Evolutionary conservation across 2,888 invertebrate species (phyloP).

Genomic region (Ischnura elegans): DNA sequence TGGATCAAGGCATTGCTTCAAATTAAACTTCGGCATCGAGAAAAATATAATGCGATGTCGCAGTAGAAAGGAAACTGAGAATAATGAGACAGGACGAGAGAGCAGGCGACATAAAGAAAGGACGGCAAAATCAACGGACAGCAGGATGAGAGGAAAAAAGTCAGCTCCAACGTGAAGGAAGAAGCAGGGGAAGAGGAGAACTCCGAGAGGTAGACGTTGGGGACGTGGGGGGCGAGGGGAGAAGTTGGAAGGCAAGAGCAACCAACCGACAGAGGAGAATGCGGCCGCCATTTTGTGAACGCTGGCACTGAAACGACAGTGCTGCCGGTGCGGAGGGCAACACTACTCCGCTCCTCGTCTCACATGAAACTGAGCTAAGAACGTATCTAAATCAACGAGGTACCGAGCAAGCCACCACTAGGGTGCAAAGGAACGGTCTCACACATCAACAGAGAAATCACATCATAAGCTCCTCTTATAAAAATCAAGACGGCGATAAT

Average conservation of each 20-base stretch:
- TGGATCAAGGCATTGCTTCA: too few species aligned
- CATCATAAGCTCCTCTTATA: too few species aligned
- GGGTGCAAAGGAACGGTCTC: too few species aligned
- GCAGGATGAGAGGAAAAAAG: constrained; percentile 11
- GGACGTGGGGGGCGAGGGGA: background rate
- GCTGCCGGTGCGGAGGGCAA: constrained; percentile 48
- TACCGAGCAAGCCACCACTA: background rate
- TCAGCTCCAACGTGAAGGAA: constrained; percentile 12
- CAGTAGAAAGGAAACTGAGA: background rate
- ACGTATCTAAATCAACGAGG: background rate
- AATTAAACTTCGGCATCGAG: too few species aligned
- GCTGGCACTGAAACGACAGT: constrained; percentile 50
- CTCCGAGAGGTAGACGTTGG: background rate
- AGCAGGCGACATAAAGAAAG: too few species aligned
- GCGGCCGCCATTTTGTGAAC: constrained; percentile 66
- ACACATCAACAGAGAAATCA: too few species aligned
- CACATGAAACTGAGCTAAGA: background rate
- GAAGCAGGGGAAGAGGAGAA: background rate
- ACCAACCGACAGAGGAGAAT: constrained; percentile 43
- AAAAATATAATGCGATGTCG: background rate
- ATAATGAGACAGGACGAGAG: too few species aligned
- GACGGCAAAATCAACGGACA: constrained; percentile 22
- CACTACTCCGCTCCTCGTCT: background rate
- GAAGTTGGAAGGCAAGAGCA: background rate
- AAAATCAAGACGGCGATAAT: too few species aligned